These are phyloP conservation scores for Musca vetustissima DNA, from an alignment of 1,140 invertebrate genomes.

Conservation along the genomic window DNA sequence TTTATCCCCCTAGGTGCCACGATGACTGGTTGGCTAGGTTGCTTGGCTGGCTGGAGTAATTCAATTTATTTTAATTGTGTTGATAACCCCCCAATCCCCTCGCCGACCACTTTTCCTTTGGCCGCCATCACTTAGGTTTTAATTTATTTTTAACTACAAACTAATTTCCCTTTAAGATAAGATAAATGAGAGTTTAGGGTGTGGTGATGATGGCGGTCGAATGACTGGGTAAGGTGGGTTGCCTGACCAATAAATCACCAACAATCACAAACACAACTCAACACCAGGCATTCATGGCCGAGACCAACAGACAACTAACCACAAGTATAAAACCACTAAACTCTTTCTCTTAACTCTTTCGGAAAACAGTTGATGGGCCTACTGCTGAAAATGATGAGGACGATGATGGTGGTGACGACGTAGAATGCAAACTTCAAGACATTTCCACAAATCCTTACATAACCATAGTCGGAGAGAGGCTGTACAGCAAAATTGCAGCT, in stretches of 20 bases:
- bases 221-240: too few relatives aligned
- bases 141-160: conserved; percentile 7
- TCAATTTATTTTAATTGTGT: too few relatives aligned
- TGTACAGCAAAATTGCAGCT: neutral
- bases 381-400: neutral
- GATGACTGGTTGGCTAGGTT: too few relatives aligned
- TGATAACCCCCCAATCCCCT: too few relatives aligned
- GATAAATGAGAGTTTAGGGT: too few relatives aligned
- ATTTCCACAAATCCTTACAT: neutral
- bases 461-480: neutral
- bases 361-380: neutral
- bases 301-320: neutral
- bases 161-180: too few relatives aligned
- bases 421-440: neutral
- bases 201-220: too few relatives aligned
- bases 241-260: too few relatives aligned
- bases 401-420: neutral
- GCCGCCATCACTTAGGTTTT: neutral
- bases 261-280: too few relatives aligned
- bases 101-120: too few relatives aligned
- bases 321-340: conserved; percentile 17
- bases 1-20: too few relatives aligned
- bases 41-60: too few relatives aligned
- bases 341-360: neutral
- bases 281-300: neutral